Conservation (phyloP, 2,113 vertebrate species). For the Geococcyx californianus region DNA sequence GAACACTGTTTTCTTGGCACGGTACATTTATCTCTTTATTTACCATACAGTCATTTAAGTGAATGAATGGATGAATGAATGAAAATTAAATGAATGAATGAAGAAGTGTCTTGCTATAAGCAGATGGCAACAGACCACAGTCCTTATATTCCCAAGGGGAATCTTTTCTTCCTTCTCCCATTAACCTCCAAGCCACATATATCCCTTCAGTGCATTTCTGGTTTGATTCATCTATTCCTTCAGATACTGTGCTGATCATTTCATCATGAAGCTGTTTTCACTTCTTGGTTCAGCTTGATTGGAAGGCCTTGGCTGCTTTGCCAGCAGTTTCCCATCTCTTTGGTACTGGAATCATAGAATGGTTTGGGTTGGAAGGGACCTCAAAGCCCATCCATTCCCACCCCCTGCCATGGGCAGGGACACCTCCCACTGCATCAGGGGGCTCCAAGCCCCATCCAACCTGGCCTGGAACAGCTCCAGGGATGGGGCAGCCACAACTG, state of each 20-base stretch:
- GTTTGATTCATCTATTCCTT: not conserved
- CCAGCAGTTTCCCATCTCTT: not conserved
- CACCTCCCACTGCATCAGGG: no score
- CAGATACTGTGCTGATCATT: not conserved
- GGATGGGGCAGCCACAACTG: no score
- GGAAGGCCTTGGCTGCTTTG: not conserved
- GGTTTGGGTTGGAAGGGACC: no score
- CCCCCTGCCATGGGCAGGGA: no score
- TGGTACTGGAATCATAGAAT: no score
- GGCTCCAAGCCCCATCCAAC: no score
- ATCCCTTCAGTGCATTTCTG: not conserved
- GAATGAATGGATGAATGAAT: not conserved
- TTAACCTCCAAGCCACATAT: not conserved
- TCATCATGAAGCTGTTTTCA: not conserved
- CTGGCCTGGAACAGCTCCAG: no score
- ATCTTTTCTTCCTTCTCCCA: not conserved
- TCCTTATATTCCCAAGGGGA: not conserved
- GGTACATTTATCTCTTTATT: not conserved
- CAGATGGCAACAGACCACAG: not conserved
- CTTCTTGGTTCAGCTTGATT: not conserved
- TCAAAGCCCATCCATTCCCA: no score
- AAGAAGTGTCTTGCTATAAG: not conserved
- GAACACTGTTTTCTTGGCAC: not conserved
- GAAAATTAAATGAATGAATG: not conserved
- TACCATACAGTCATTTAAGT: not conserved